phyloP scores from a whole-genome alignment of 2,113 vertebrate species.

The Carassius gibelio region DNA sequence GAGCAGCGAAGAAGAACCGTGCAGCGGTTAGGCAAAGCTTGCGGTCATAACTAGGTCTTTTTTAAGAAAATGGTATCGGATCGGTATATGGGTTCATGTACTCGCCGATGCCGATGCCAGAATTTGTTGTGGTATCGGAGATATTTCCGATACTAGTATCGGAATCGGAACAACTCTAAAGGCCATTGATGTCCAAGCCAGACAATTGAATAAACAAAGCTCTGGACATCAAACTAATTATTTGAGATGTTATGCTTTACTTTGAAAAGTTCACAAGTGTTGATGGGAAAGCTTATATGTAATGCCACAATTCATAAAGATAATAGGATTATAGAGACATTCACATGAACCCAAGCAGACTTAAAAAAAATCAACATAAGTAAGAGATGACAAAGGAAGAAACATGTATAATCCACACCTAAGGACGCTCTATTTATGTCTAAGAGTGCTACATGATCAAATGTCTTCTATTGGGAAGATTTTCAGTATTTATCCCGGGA shows the following conservation, averaged over 20 bases:
- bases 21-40: too few relatives aligned
- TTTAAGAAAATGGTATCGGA: too few relatives aligned
- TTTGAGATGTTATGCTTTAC: slow-evolving; percentile 19
- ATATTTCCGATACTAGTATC: too few relatives aligned
- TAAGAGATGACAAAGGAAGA: background rate
- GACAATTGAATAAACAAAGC: slow-evolving; percentile 47
- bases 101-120: too few relatives aligned
- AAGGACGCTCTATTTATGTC: background rate
- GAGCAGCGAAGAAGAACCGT: too few relatives aligned
- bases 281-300: slow-evolving; percentile 19
- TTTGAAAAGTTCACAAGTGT: slow-evolving; percentile 49
- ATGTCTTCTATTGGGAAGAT: background rate
- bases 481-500: slow-evolving; percentile 8
- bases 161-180: too few relatives aligned
- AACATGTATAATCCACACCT: background rate
- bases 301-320: slow-evolving; percentile 11
- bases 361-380: background rate
- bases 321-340: slow-evolving; percentile 18
- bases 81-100: too few relatives aligned
- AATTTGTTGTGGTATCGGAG: too few relatives aligned
- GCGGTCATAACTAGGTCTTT: too few relatives aligned
- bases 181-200: background rate
- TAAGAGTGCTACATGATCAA: background rate
- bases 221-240: slow-evolving; percentile 52
- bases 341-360: slow-evolving; percentile 10